Evolutionary conservation across 2,888 invertebrate genomes (phyloP).

Genomic region (Pinctada fucata): DNA sequence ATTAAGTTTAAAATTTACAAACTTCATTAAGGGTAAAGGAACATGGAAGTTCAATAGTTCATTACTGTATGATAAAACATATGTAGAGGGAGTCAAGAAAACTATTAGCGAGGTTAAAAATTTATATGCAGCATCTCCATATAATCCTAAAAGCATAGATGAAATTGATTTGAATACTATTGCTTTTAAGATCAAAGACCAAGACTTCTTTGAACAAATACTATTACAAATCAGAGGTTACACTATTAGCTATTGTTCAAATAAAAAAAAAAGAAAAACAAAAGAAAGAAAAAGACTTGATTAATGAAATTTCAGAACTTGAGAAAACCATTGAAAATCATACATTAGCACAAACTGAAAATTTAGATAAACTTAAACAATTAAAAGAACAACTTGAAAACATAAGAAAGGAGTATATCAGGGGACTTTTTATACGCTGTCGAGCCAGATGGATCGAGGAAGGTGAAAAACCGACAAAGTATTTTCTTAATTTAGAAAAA

Average conservation of each 20-base stretch:
- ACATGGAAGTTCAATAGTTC: too few species aligned
- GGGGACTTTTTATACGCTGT: neutral
- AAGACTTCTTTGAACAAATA: neutral
- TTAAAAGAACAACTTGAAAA: neutral
- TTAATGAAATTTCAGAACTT: neutral
- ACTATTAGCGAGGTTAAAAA: too few species aligned
- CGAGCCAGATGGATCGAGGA: slow-evolving; percentile 11
- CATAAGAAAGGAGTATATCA: neutral
- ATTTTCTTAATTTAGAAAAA: slow-evolving; percentile 4
- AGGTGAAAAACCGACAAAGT: slow-evolving; percentile 12
- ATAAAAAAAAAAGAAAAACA: neutral
- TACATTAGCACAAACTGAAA: too few species aligned
- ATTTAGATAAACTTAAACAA: neutral
- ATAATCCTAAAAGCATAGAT: neutral
- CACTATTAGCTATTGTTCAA: neutral
- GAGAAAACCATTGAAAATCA: neutral
- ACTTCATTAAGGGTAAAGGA: too few species aligned
- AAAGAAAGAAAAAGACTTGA: neutral
- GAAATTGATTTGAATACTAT: neutral
- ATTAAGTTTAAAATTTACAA: too few species aligned
- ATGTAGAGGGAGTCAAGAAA: neutral
- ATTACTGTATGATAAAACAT: neutral
- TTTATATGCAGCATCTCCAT: neutral
- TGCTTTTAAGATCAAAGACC: neutral
- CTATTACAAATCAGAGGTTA: neutral